phyloP scores from a whole-genome alignment of 2,113 vertebrate species.

The Jacana jacana region DNA sequence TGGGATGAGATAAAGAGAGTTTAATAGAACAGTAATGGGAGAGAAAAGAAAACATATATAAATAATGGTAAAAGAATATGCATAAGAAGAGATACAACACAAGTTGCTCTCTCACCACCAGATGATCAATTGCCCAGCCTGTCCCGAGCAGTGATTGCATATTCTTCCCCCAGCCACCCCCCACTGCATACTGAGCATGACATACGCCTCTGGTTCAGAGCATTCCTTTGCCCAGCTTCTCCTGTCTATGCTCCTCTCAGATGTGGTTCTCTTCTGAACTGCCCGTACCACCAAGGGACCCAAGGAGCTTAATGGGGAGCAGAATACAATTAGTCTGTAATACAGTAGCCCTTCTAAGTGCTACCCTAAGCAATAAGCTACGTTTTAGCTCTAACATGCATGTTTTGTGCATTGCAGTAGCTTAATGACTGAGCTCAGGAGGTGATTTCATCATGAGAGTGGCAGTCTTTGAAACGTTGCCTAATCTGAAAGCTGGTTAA shows the following conservation, averaged over 20 bases:
- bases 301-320: background rate
- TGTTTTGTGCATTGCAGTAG: background rate
- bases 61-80: background rate
- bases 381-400: background rate
- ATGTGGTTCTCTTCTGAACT: background rate
- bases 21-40: background rate
- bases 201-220: background rate
- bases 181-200: background rate
- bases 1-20: background rate
- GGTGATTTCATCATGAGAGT: background rate
- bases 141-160: background rate
- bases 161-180: background rate
- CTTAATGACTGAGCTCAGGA: background rate
- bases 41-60: background rate
- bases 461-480: background rate
- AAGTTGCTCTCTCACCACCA: background rate
- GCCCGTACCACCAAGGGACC: background rate
- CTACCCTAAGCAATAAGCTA: background rate
- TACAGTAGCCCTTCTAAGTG: background rate
- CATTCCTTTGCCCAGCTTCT: background rate
- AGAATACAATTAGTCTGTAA: background rate
- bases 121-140: background rate
- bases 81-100: background rate
- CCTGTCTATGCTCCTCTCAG: background rate
- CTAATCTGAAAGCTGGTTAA: background rate